A percentile compares a stretch with the other conserved stretches of the same genome.
Conservation (phyloP, 2,888 invertebrate genomes). For the Parnassius smintheus region DNA sequence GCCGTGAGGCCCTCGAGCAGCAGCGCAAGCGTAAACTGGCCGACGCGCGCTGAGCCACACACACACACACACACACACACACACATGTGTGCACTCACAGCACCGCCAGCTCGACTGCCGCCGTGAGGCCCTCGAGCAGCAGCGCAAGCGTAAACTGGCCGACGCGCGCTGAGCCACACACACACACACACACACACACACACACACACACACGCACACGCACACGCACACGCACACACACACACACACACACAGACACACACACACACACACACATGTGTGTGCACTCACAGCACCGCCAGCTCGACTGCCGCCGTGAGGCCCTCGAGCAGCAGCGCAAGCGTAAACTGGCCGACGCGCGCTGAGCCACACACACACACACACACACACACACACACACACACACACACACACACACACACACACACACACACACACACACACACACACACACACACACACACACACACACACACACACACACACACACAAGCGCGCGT, state of each 20-base stretch:
- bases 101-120: conserved; percentile 69
- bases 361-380: conserved; percentile 70
- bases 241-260: too few relatives aligned
- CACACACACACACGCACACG: background rate
- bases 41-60: too few relatives aligned
- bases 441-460: conserved; percentile 36
- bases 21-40: too few relatives aligned
- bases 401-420: conserved; percentile 73
- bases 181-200: conserved; percentile 10
- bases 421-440: conserved; percentile 72
- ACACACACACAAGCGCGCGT: conserved; percentile 72
- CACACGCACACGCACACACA: too few relatives aligned
- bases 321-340: conserved; percentile 73
- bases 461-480: conserved; percentile 52
- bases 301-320: conserved; percentile 73
- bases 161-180: conserved; percentile 72
- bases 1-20: too few relatives aligned
- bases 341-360: conserved; percentile 72
- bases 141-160: conserved; percentile 74
- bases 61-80: background rate
- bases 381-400: conserved; percentile 63
- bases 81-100: conserved; percentile 49
- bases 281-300: conserved; percentile 58
- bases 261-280: background rate
- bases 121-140: conserved; percentile 69